phyloP scores from a whole-genome alignment of 2,797 vertebrate species.

The Danio kyathit region DNA sequence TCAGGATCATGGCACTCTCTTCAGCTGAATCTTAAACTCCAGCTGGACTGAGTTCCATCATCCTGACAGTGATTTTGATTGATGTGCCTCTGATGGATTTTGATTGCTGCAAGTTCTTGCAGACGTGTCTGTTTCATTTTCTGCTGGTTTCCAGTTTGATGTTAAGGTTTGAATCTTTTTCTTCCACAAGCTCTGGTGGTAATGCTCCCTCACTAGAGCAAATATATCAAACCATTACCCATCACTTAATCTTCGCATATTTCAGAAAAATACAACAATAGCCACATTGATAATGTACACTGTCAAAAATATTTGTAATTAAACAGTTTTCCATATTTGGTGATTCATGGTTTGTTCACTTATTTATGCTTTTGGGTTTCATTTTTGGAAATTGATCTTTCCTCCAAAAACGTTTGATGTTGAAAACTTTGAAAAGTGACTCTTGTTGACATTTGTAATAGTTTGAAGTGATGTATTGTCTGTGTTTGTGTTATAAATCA shows the following conservation, averaged over 20 bases:
- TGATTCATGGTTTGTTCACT: too few species aligned
- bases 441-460: too few species aligned
- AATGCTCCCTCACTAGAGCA: constrained; percentile 66
- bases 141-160: constrained; percentile 55
- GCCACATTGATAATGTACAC: constrained; percentile 45
- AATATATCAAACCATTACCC: constrained; percentile 35
- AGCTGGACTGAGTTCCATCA: constrained; percentile 74
- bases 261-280: constrained; percentile 28
- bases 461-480: too few species aligned
- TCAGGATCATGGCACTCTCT: constrained; percentile 75
- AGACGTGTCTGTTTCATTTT: constrained; percentile 36
- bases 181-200: constrained; percentile 64
- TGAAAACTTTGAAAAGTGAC: too few species aligned
- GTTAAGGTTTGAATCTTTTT: constrained; percentile 39
- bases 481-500: too few species aligned
- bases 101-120: constrained; percentile 65
- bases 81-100: constrained; percentile 70
- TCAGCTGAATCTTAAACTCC: constrained; percentile 60
- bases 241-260: constrained; percentile 30
- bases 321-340: too few species aligned
- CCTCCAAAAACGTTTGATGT: too few species aligned
- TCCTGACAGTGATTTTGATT: constrained; percentile 68
- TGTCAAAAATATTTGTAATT: too few species aligned
- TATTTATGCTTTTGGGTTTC: too few species aligned
- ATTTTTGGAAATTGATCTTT: too few species aligned